These are phyloP conservation scores for Numida meleagris DNA, from an alignment of 2,113 vertebrate genomes.

Conservation along the genomic window DNA sequence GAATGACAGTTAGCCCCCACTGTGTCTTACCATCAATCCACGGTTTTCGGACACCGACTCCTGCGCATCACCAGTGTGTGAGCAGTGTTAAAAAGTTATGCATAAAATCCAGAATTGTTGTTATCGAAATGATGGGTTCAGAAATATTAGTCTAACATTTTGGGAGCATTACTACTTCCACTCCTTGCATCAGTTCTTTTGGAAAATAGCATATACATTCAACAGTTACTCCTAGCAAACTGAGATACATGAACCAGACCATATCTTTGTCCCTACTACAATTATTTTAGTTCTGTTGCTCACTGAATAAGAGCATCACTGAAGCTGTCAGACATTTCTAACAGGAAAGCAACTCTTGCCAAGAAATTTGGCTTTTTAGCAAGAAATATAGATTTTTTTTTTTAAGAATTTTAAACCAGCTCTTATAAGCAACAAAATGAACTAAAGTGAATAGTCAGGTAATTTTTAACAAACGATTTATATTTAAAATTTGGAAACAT, in stretches of 20 bases:
- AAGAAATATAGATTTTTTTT: background rate
- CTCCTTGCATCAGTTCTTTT: background rate
- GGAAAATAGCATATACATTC: background rate
- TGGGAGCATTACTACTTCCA: background rate
- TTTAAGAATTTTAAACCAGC: background rate
- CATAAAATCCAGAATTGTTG: background rate
- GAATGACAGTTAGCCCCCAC: background rate
- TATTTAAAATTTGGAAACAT: background rate
- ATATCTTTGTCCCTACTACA: background rate
- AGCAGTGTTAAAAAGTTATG: background rate
- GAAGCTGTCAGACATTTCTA: background rate
- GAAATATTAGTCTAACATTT: background rate
- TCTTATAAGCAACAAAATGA: background rate
- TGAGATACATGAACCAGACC: rapidly evolving
- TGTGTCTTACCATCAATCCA: background rate
- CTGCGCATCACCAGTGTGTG: background rate
- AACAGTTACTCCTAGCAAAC: background rate
- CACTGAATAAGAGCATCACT: background rate
- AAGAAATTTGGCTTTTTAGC: background rate
- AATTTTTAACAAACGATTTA: background rate
- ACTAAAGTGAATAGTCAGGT: background rate
- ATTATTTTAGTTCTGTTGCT: background rate
- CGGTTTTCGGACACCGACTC: background rate
- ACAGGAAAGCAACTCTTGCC: background rate
- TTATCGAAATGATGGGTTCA: background rate